Evolutionary conservation across 1,140 invertebrate species (phyloP).

Genomic region (Holotrichia oblita): DNA sequence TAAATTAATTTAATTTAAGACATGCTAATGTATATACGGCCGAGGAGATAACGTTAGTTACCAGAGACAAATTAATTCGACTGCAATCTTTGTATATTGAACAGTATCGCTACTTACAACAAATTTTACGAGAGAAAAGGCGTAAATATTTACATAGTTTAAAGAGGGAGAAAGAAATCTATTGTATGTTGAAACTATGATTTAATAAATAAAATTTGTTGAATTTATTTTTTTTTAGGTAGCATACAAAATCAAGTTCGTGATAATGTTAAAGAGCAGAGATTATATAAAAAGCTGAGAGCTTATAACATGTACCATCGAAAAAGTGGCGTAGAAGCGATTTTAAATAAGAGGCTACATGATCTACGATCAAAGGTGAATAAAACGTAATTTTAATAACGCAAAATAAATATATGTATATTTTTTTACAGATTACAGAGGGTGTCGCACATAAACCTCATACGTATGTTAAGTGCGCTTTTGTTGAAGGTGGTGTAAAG

Average conservation of each 20-base stretch:
- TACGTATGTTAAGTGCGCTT: conserved; percentile 75
- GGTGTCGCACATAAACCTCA: conserved; percentile 61
- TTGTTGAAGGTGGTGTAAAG: conserved; percentile 80
- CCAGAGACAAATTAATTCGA: conserved; percentile 78
- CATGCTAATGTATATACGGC: conserved; percentile 88
- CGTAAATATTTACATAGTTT: conserved; percentile 77
- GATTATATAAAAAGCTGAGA: conserved; percentile 82
- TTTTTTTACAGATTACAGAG: conserved; percentile 63
- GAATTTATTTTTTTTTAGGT: conserved; percentile 63
- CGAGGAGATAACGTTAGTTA: conserved; percentile 83
- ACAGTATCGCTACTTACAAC: conserved; percentile 80
- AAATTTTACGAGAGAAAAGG: conserved; percentile 76
- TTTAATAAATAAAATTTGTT: not conserved
- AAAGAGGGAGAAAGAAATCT: conserved; percentile 80
- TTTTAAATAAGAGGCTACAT: conserved; percentile 82
- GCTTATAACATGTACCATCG: conserved; percentile 82
- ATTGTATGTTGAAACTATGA: conserved; percentile 70
- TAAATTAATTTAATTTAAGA: conserved; percentile 63
- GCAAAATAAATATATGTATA: not conserved
- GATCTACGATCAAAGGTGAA: conserved; percentile 77
- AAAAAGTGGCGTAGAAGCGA: conserved; percentile 79
- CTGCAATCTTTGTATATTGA: conserved; percentile 86
- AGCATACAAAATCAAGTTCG: conserved; percentile 78
- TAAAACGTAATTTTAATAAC: not conserved
- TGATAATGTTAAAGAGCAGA: conserved; percentile 73